Evolutionary conservation across 2,797 vertebrate species (phyloP).

Genomic region (Oreortyx pictus): DNA sequence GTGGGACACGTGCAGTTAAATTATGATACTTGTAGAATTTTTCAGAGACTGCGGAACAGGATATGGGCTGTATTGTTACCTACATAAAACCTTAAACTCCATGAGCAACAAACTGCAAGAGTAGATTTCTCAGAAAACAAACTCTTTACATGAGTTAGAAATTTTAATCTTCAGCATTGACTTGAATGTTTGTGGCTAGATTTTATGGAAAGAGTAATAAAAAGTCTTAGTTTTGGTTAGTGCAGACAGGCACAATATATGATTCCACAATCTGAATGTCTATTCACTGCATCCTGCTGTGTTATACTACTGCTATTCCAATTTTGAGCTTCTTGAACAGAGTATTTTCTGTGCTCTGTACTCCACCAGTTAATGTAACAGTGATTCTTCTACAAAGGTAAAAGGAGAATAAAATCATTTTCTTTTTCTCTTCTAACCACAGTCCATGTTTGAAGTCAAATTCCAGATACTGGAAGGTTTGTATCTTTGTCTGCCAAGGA

Average conservation of each 20-base stretch:
- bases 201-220: neutral
- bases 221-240: neutral
- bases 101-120: slow-evolving; percentile 5
- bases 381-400: neutral
- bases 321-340: neutral
- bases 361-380: neutral
- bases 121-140: slow-evolving; percentile 31
- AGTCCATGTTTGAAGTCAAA: slow-evolving; percentile 2
- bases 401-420: slow-evolving; percentile 37
- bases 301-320: neutral
- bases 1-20: neutral
- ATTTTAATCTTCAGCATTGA: neutral
- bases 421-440: neutral
- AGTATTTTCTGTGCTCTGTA: neutral
- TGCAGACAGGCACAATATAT: neutral
- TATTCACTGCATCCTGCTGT: neutral
- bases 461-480: slow-evolving; percentile 21
- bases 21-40: slow-evolving; percentile 6
- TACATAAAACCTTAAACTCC: slow-evolving; percentile 6
- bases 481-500: slow-evolving; percentile 1
- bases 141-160: neutral
- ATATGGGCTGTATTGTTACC: slow-evolving; percentile 40
- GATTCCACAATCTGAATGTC: neutral
- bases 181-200: neutral
- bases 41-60: slow-evolving; percentile 57